phyloP scores from a whole-genome alignment of 2,797 vertebrate species.

The Periophthalmus magnuspinnatus region DNA sequence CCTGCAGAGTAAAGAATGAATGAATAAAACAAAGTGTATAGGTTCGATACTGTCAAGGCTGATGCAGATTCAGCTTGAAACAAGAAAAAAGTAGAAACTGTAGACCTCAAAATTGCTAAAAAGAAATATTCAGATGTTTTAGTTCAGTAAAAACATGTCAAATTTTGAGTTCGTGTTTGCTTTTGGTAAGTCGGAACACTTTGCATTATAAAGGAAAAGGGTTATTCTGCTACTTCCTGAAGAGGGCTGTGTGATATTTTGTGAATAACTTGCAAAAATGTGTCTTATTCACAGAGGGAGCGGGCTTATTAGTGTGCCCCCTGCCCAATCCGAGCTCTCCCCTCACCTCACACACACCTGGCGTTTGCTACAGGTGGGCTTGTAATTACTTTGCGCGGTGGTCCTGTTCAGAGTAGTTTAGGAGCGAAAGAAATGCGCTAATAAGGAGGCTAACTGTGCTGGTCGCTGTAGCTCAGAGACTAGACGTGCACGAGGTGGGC shows the following conservation, averaged over 20 bases:
- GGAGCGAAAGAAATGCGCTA: slow-evolving; percentile 50
- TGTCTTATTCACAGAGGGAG: slow-evolving; percentile 51
- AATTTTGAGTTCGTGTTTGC: background rate
- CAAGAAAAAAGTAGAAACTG: no score
- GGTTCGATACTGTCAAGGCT: no score
- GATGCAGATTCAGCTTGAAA: no score
- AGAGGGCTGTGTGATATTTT: slow-evolving; percentile 28
- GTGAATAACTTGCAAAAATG: slow-evolving; percentile 25
- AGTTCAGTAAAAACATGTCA: no score
- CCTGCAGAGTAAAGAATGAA: no score
- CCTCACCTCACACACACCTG: slow-evolving; percentile 59
- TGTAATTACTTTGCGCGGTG: slow-evolving; percentile 68
- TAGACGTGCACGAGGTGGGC: slow-evolving; percentile 12
- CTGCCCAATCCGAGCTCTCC: slow-evolving; percentile 44
- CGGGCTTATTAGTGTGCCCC: slow-evolving; percentile 64
- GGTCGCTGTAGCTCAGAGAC: slow-evolving; percentile 42
- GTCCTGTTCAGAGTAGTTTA: slow-evolving; percentile 59
- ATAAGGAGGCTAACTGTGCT: slow-evolving; percentile 61
- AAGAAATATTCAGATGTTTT: no score
- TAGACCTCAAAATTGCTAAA: no score
- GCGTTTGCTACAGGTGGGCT: slow-evolving; percentile 66
- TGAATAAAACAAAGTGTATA: no score
- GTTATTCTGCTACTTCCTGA: slow-evolving; percentile 11
- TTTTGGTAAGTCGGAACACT: slow-evolving; percentile 1
- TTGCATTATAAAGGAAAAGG: background rate